Evolutionary conservation across 2,888 invertebrate species (phyloP).

Genomic region (Lathronympha strigana): DNA sequence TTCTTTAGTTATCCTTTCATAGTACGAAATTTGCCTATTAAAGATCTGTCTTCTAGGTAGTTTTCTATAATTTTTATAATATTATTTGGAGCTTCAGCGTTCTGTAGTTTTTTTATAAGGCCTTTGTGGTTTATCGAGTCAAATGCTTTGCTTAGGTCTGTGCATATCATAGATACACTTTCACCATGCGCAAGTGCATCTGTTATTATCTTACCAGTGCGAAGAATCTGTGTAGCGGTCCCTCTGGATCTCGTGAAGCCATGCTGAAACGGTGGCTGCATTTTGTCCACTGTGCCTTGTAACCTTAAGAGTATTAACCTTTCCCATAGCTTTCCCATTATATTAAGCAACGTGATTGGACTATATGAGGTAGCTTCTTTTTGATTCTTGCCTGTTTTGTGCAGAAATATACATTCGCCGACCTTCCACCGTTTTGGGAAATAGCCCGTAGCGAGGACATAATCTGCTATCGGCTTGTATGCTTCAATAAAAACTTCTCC

Average conservation of each 20-base stretch:
- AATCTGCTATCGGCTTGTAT: too few relatives aligned
- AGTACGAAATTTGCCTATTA: too few relatives aligned
- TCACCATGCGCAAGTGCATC: not conserved
- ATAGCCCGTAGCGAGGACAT: too few relatives aligned
- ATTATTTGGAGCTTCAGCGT: too few relatives aligned
- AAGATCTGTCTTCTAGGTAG: too few relatives aligned
- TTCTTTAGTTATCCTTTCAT: not conserved
- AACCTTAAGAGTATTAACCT: not conserved
- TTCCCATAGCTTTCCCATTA: not conserved
- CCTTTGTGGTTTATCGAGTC: too few relatives aligned
- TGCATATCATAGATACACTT: too few relatives aligned
- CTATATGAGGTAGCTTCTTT: not conserved
- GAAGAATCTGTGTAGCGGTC: conserved; percentile 4
- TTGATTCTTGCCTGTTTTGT: not conserved
- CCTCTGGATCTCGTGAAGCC: too few relatives aligned
- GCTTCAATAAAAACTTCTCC: too few relatives aligned
- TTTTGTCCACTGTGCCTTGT: not conserved
- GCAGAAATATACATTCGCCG: not conserved
- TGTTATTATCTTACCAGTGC: not conserved
- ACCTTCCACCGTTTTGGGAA: not conserved
- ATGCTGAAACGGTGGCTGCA: conserved; percentile 13
- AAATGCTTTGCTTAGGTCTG: too few relatives aligned
- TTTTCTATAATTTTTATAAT: too few relatives aligned
- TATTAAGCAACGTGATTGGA: not conserved
- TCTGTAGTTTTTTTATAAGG: too few relatives aligned